Evolutionary conservation across 2,888 invertebrate species (phyloP).

Genomic region (Syritta pipiens): DNA sequence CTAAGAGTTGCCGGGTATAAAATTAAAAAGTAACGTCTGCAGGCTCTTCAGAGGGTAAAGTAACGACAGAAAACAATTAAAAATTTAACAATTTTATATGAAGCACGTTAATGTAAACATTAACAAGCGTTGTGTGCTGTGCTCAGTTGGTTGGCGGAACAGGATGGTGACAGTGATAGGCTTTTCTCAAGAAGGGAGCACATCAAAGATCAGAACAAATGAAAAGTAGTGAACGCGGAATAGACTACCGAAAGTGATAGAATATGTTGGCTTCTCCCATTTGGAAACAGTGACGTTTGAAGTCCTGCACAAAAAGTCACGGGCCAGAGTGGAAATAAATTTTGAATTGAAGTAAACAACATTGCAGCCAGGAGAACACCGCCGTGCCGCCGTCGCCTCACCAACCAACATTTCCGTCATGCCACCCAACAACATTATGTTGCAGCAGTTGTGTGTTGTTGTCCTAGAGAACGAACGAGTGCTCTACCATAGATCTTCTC

Average conservation of each 20-base stretch:
- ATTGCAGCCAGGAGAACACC: constrained; percentile 28
- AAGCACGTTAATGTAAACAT: constrained; percentile 67
- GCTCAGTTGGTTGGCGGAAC: constrained; percentile 7
- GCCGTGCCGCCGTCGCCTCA: too few species aligned
- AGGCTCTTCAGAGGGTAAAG: constrained; percentile 61
- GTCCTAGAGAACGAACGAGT: constrained; percentile 13
- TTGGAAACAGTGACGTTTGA: constrained; percentile 12
- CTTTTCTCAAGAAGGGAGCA: constrained; percentile 60
- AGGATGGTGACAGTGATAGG: not conserved
- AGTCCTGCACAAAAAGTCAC: constrained; percentile 27
- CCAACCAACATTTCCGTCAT: not conserved
- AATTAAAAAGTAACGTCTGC: constrained; percentile 67
- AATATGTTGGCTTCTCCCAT: constrained; percentile 25
- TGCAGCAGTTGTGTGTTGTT: constrained; percentile 31
- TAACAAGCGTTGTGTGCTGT: constrained; percentile 40
- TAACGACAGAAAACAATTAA: constrained; percentile 68
- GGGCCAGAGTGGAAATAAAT: constrained; percentile 48
- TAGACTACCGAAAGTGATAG: constrained; percentile 41
- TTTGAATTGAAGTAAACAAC: constrained; percentile 63
- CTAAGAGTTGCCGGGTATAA: constrained; percentile 45
- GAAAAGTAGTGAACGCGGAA: constrained; percentile 8
- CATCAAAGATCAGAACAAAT: constrained; percentile 65
- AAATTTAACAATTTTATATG: constrained; percentile 68
- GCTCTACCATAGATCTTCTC: constrained; percentile 24
- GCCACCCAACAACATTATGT: constrained; percentile 59